Conservation (phyloP, 2,797 vertebrate genomes). For the Peromyscus attwateri region DNA sequence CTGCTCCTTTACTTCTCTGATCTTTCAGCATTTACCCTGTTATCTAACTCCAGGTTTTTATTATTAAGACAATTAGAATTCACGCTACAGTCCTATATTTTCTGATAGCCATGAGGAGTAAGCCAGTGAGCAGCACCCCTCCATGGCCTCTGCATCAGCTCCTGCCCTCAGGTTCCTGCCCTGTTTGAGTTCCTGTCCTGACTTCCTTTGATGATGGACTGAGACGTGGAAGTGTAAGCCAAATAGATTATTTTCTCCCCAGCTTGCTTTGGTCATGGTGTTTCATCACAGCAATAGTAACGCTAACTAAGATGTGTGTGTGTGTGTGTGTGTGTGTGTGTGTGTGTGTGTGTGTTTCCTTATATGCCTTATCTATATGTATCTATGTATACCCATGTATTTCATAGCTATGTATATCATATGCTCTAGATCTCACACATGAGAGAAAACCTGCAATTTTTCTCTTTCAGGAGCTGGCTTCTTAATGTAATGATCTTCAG, state of each 20-base stretch:
- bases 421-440: background rate
- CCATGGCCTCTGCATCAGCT: background rate
- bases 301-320: background rate
- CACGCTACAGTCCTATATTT: background rate
- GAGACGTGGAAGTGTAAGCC: background rate
- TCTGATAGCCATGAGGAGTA: background rate
- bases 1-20: too few relatives aligned
- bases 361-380: background rate
- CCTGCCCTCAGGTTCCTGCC: background rate
- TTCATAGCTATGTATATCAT: background rate
- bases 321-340: background rate
- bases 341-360: background rate
- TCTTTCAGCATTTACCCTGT: too few relatives aligned
- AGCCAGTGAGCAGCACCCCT: background rate
- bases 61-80: too few relatives aligned
- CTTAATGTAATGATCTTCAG: background rate
- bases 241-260: background rate
- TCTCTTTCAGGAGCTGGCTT: background rate
- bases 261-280: background rate
- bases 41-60: too few relatives aligned
- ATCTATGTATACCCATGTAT: background rate
- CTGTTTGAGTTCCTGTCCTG: background rate
- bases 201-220: background rate
- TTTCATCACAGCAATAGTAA: background rate
- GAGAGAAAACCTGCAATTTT: background rate